Conservation (phyloP, 2,888 invertebrate genomes). For the Agrotis clavis region DNA sequence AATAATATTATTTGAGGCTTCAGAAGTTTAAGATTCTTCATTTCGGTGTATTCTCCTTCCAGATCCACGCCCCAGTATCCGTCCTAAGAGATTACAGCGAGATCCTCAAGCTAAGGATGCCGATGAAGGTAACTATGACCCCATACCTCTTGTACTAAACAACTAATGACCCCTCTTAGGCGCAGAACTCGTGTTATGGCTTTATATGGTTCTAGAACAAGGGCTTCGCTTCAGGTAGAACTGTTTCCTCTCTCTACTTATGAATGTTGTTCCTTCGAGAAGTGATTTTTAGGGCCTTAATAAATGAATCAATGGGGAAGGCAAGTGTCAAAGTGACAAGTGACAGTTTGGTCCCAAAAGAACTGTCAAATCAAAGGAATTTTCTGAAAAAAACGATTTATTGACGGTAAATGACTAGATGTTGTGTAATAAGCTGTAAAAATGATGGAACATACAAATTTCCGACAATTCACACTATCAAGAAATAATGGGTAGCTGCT, state of each 20-base stretch:
- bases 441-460: no score
- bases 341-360: no score
- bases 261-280: conserved; percentile 55
- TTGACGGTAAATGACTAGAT: no score
- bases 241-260: conserved; percentile 48
- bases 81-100: conserved; percentile 97
- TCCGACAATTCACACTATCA: no score
- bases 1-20: background rate
- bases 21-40: background rate
- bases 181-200: conserved; percentile 72
- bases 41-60: conserved; percentile 36
- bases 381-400: no score
- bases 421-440: no score
- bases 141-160: conserved; percentile 26
- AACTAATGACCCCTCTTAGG: conserved; percentile 64
- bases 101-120: conserved; percentile 97
- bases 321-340: no score
- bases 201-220: conserved; percentile 69
- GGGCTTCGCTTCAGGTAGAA: conserved; percentile 73
- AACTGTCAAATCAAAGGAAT: no score
- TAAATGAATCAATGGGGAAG: no score
- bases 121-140: conserved; percentile 94
- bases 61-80: conserved; percentile 96
- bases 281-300: no score
- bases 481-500: no score